Evolutionary conservation across 2,888 invertebrate species (phyloP), one percentile per base, ranked within the genome.

Genomic region (Cheilosia urbana): DNA sequence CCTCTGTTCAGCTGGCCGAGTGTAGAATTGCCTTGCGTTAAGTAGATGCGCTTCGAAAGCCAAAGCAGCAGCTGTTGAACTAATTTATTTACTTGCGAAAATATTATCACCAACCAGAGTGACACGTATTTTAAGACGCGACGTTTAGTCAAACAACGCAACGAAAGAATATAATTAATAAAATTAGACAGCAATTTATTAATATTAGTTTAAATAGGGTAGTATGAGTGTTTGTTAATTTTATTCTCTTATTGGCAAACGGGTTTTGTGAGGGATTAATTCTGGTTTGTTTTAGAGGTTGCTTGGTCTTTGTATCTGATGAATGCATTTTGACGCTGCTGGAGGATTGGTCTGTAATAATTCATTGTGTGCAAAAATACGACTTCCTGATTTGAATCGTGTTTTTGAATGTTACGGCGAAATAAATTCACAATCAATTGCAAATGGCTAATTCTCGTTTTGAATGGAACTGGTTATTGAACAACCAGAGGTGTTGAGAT

Each of bases 81-180:
- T 72, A 62, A 77, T 77, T 62, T 71, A 65, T 62, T 65, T 71
- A 51, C 45, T 77, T 72, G 82, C 66, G 37, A 69, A 83, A 65
- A 78, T 68, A 37, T 72, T 73, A 83, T 72, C 78, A 73, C 27
- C 55, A 62, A 72, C 53, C 40, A 47, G 4, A 72, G 30, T 66
- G 71, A 71, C 51, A 45, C 24, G 60, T 58, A 63, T 62, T 57
- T 37, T 13, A 63, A 75, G 51, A 49, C 60, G 53, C 60, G 53
- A 34, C 21, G 42, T 51, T 9, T 30, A 30, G 45, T 73, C 53
- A 53, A 47, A 27, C 47, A 27, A 47, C 7, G 24, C 7, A 65
- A n/a, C 37, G 47, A 49, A 40, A 24, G 42, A 62, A 77, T 77
- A 62, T 37, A 69, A 45, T 69, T 51, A 62, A 69, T 77, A 75